These are phyloP conservation scores for Diarsia dahlii DNA, from an alignment of 2,888 invertebrate species.

Conservation along the genomic window DNA sequence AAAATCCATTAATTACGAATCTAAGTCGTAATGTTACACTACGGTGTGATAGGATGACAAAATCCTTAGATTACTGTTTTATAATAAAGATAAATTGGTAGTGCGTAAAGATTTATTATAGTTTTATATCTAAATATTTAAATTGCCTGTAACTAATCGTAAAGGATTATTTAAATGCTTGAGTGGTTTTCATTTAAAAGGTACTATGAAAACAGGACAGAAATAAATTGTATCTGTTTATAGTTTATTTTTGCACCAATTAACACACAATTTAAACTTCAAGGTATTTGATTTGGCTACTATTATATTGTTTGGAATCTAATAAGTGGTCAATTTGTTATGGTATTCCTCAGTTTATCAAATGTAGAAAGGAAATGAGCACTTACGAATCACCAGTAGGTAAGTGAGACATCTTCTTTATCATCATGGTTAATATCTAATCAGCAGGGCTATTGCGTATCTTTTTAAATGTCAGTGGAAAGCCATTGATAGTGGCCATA, in stretches of 20 bases:
- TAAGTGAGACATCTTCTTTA: neutral
- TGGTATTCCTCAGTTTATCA: neutral
- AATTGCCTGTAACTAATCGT: constrained; percentile 65
- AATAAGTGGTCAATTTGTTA: neutral
- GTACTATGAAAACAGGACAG: neutral
- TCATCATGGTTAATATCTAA: too few relatives aligned
- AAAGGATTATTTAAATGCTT: constrained; percentile 51
- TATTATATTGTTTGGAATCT: neutral
- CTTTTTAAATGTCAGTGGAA: too few relatives aligned
- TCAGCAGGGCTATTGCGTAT: too few relatives aligned
- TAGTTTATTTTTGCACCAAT: neutral
- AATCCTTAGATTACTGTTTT: constrained; percentile 67
- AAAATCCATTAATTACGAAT: constrained; percentile 54
- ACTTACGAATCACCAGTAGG: neutral
- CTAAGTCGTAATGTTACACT: constrained; percentile 39
- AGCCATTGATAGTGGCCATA: too few relatives aligned
- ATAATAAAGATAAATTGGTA: constrained; percentile 77
- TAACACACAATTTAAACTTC: neutral
- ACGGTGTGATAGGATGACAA: constrained; percentile 57
- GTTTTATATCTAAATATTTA: constrained; percentile 71
- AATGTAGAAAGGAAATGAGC: neutral
- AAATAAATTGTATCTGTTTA: neutral
- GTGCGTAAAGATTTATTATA: constrained; percentile 73
- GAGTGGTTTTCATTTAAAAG: constrained; percentile 7
- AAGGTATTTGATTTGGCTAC: neutral